These are phyloP conservation scores for Zophobas morio DNA, from an alignment of 1,140 invertebrate genomes.

Conservation along the genomic window DNA sequence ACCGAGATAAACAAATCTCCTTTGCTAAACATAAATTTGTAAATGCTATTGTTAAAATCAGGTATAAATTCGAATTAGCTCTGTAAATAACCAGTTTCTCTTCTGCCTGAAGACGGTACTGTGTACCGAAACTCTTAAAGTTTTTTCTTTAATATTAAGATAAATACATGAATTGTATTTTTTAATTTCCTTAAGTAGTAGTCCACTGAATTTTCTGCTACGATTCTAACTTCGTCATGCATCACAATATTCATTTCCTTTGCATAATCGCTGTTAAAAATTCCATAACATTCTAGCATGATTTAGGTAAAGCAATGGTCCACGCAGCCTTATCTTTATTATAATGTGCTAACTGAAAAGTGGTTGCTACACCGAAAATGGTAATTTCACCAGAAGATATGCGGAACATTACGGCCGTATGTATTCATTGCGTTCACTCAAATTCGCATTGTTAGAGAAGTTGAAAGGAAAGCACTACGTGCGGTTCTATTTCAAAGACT, in stretches of 20 bases:
- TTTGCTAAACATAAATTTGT: too few species aligned
- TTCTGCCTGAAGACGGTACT: conserved; percentile 1
- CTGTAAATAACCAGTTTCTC: neutral
- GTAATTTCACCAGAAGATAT: conserved; percentile 40
- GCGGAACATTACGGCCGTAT: conserved; percentile 26
- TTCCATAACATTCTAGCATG: conserved; percentile 20
- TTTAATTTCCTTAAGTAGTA: conserved; percentile 17
- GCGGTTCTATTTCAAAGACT: conserved; percentile 17
- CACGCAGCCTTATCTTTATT: conserved; percentile 32
- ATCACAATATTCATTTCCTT: conserved; percentile 29
- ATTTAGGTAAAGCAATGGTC: conserved; percentile 33
- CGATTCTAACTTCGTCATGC: neutral
- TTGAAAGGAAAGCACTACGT: conserved; percentile 25
- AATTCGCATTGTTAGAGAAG: conserved; percentile 26
- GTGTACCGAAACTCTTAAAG: too few species aligned
- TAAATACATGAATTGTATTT: conserved; percentile 15
- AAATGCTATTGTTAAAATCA: too few species aligned
- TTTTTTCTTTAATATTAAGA: neutral
- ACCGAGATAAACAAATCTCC: too few species aligned
- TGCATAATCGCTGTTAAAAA: conserved; percentile 17
- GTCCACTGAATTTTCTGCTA: neutral
- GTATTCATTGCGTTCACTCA: conserved; percentile 34
- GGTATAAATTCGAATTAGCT: too few species aligned
- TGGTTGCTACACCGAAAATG: conserved; percentile 26
- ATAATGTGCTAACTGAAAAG: conserved; percentile 37